Evolutionary conservation across 1,140 invertebrate species (phyloP).

Genomic region (Drosophila ananassae): DNA sequence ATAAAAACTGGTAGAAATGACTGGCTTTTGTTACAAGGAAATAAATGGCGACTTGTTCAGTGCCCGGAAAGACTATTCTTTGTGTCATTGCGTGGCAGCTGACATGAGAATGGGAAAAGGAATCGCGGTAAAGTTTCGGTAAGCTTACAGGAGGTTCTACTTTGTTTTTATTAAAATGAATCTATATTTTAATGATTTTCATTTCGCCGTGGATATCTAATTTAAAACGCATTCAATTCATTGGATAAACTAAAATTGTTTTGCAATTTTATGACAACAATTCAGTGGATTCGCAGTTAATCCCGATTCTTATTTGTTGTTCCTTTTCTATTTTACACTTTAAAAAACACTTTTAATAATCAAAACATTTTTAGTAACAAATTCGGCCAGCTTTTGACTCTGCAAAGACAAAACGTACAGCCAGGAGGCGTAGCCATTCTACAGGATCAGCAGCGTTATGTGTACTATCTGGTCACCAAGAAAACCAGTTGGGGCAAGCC

Average conservation of each 20-base stretch:
- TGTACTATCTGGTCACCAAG: constrained; percentile 87
- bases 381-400: constrained; percentile 78
- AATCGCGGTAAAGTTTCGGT: constrained; percentile 85
- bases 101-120: constrained; percentile 87
- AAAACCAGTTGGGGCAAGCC: constrained; percentile 84
- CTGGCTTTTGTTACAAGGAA: constrained; percentile 69
- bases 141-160: background rate
- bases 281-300: no score
- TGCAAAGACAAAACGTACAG: constrained; percentile 76
- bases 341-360: no score
- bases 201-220: no score
- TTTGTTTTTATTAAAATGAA: no score
- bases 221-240: no score
- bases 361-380: constrained; percentile 42
- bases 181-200: no score
- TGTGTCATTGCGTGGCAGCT: constrained; percentile 87
- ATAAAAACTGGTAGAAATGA: constrained; percentile 29
- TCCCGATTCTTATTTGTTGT: no score
- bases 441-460: constrained; percentile 82
- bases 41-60: constrained; percentile 86
- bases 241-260: no score
- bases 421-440: constrained; percentile 86
- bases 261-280: no score
- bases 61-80: constrained; percentile 80
- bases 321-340: no score